A percentile compares a stretch with the other conserved stretches of the same genome.
Evolutionary conservation across 1,140 invertebrate species (phyloP).

Genomic region (Hycleus phaleratus): DNA sequence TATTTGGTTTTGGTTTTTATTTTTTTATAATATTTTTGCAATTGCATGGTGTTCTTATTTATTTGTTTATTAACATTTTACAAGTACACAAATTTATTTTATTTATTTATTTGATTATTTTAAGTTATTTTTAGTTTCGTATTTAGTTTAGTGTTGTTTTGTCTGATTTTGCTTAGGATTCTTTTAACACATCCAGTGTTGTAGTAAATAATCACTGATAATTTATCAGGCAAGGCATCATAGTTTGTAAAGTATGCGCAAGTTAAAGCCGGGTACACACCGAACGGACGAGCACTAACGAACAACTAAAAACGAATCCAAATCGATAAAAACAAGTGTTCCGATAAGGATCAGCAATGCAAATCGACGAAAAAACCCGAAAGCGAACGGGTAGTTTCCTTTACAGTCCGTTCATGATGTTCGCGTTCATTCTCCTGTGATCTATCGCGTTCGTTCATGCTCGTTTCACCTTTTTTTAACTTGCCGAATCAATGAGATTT

Average conservation of each 20-base stretch:
- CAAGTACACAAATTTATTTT: conserved; percentile 4
- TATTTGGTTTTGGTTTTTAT: conserved; percentile 6
- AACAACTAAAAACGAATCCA: too few relatives aligned
- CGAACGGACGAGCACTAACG: not conserved
- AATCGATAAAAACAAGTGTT: too few relatives aligned
- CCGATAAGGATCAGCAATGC: too few relatives aligned
- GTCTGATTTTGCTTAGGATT: conserved; percentile 1
- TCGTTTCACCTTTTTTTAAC: not conserved
- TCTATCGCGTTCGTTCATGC: too few relatives aligned
- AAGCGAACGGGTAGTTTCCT: too few relatives aligned
- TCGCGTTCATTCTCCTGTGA: too few relatives aligned
- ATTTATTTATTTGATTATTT: not conserved
- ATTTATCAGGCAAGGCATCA: not conserved
- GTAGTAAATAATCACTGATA: not conserved
- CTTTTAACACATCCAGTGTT: not conserved
- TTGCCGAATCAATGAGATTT: not conserved
- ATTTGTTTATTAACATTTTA: conserved; percentile 8
- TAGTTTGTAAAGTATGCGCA: conserved; percentile 1
- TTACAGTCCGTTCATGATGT: too few relatives aligned
- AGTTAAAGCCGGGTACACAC: not conserved
- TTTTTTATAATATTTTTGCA: conserved; percentile 2
- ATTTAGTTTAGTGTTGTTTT: too few relatives aligned
- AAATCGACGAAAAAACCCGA: too few relatives aligned
- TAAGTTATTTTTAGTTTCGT: not conserved
- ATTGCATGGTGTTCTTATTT: not conserved